A percentile compares a stretch with the other conserved stretches of the same genome.
Evolutionary conservation across 2,113 vertebrate species (phyloP).

Genomic region (Thunnus maccoyii): DNA sequence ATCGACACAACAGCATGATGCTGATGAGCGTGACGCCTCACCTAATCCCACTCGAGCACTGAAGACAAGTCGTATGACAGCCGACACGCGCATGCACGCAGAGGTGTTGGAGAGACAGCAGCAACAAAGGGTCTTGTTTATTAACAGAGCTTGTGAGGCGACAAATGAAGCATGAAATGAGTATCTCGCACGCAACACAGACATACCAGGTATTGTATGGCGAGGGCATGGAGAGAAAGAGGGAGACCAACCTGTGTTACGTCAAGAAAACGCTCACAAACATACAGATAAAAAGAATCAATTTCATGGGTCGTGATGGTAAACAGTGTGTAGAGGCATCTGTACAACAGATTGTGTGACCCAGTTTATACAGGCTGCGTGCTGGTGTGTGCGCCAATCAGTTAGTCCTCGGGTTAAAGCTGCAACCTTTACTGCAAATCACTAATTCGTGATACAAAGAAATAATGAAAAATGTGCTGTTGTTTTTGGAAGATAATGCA

Average conservation of each 20-base stretch:
- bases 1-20: constrained; percentile 9
- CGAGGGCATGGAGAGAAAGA: constrained; percentile 40
- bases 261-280: constrained; percentile 57
- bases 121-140: constrained; percentile 75
- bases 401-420: neutral
- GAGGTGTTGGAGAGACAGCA: constrained; percentile 30
- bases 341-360: constrained; percentile 51
- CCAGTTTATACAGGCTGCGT: constrained; percentile 29
- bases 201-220: constrained; percentile 62
- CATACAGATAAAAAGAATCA: constrained; percentile 77
- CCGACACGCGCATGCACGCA: neutral
- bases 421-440: constrained; percentile 11
- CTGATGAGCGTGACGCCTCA: constrained; percentile 39
- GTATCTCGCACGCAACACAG: constrained; percentile 59
- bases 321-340: constrained; percentile 57
- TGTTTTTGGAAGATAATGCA: neutral
- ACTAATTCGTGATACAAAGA: constrained; percentile 14
- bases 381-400: constrained; percentile 10
- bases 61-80: constrained; percentile 44
- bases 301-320: constrained; percentile 76
- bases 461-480: neutral
- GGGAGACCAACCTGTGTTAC: constrained; percentile 59
- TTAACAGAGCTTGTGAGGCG: constrained; percentile 71
- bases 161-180: constrained; percentile 83
- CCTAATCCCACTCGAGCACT: constrained; percentile 42